These are phyloP conservation scores for Delia radicum DNA, from an alignment of 1,140 invertebrate species.

Conservation along the genomic window DNA sequence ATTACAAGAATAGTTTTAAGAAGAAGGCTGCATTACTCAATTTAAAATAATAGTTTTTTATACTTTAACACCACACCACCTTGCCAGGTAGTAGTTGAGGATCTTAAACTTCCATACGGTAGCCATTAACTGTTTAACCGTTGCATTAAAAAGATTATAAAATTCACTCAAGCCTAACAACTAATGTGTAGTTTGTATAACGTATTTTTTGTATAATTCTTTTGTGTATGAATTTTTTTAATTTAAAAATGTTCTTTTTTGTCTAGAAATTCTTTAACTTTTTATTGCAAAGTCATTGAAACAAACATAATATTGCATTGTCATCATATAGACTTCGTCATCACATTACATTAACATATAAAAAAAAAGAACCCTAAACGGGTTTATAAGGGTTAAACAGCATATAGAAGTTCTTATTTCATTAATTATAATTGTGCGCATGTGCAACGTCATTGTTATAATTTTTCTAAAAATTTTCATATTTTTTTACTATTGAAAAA, in stretches of 20 bases:
- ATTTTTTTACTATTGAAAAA: neutral
- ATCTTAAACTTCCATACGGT: neutral
- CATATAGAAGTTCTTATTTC: no score
- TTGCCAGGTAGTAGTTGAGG: neutral
- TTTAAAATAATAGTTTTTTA: no score
- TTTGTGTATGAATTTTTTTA: no score
- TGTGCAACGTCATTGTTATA: neutral
- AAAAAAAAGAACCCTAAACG: neutral
- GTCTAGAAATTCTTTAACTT: neutral
- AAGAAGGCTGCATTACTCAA: no score
- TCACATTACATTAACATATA: neutral
- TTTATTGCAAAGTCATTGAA: neutral
- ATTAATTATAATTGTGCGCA: neutral
- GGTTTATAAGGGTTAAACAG: no score
- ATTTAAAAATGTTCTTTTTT: no score
- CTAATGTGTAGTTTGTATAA: slow-evolving; percentile 13
- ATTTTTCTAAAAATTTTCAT: neutral
- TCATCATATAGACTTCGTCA: no score
- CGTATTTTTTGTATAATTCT: no score
- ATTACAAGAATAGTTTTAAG: no score
- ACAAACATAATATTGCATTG: neutral
- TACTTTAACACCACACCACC: neutral
- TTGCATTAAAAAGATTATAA: slow-evolving; percentile 11
- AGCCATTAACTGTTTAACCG: slow-evolving; percentile 15
- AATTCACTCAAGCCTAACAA: slow-evolving; percentile 15